A percentile compares a stretch with the other conserved stretches of the same genome.
These are phyloP conservation scores for Onchidella celtica DNA, from an alignment of 2,888 invertebrate genomes.

Conservation along the genomic window DNA sequence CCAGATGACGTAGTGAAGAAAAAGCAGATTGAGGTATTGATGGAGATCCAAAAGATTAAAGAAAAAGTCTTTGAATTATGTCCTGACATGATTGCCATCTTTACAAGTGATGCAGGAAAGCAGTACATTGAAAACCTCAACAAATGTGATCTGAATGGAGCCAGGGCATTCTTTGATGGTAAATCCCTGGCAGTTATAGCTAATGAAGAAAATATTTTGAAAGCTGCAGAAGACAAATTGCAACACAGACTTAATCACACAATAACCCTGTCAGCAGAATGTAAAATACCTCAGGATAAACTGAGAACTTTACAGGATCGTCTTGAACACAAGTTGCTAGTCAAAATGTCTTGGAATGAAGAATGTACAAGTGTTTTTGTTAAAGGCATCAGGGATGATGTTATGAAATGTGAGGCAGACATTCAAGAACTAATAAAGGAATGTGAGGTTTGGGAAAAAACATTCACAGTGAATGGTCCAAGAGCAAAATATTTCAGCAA, in stretches of 20 bases:
- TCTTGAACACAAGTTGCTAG: conserved; percentile 24
- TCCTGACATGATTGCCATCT: neutral
- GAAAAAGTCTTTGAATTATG: neutral
- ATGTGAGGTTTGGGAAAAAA: neutral
- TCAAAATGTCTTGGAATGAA: conserved; percentile 17
- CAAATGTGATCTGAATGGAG: neutral
- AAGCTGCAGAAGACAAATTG: conserved; percentile 1
- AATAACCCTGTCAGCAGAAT: neutral
- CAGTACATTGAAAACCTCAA: neutral
- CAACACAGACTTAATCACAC: neutral
- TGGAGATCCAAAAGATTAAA: conserved; percentile 12
- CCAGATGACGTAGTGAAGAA: neutral
- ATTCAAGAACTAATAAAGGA: conserved; percentile 2
- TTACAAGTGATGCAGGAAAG: conserved; percentile 7
- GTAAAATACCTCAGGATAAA: neutral
- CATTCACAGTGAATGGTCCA: neutral
- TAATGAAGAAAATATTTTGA: conserved; percentile 2
- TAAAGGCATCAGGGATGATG: conserved; percentile 39
- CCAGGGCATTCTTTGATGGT: neutral
- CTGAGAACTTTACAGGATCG: neutral
- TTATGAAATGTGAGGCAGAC: neutral
- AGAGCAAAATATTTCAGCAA: conserved; percentile 1
- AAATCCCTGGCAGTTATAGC: neutral
- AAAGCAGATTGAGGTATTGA: conserved; percentile 6
- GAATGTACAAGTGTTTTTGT: neutral